Evolutionary conservation across 2,888 invertebrate species (phyloP), one percentile per base, ranked within the genome.

Genomic region (Drosophila longiperda): DNA sequence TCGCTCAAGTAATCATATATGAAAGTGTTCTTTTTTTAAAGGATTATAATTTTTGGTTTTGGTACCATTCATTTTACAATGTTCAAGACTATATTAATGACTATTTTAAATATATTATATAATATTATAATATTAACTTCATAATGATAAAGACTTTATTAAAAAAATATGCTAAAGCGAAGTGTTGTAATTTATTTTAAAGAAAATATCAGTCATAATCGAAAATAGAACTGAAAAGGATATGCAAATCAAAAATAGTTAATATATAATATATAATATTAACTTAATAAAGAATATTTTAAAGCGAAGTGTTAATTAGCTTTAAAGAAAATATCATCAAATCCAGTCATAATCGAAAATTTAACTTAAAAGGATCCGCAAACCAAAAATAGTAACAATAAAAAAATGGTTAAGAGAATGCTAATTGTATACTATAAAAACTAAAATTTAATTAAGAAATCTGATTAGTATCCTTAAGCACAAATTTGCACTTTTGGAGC

Each of bases 381-480:
- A 12, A 12, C 1, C 42, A 42, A 12, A 4, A 8, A 7, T 20
- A 15, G 20, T 45, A 45, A 8, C 7, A 8, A 20, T 7, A 12
- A 12, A 7, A 12, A 5, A 26, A 1, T 26, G 0, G 26, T 26
- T 8, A 17, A 38, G 8, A 17, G 1, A 0, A 6, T 45, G 7
- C 12, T 20, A 15, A 7, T 45, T 3, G 7, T 15, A 20, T 7
- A 8, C 7, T 45, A 45, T 5, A 5, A 17, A 17, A 42, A 2
- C 11, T 20, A 42, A 0, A 17, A 38, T 7, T 1, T 20, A 45
- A 45, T 15, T 45, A 12, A 3, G 29, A 29, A 29, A n/a, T 9
- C 49, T 29, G n/a, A 1, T n/a, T 29, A 54, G 40, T n/a, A 54
- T 53, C 32, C 40, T 55, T 69, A 29, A 55, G n/a, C 12, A 33